A percentile compares a stretch with the other conserved stretches of the same genome.
phyloP scores from a whole-genome alignment of 1,140 invertebrate species.

The Goniozus legneri region DNA sequence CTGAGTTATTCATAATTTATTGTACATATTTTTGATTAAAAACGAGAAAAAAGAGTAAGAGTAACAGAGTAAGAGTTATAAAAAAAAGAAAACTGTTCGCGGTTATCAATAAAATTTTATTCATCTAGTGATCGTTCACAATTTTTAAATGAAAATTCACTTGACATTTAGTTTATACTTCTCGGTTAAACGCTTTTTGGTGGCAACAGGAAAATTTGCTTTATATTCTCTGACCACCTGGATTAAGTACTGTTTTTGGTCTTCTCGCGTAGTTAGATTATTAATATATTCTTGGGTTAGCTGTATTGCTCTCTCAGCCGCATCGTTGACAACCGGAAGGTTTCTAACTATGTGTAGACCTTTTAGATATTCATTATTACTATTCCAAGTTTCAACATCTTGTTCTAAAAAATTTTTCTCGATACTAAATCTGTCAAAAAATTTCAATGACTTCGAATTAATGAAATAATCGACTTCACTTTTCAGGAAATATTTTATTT shows the following conservation, averaged over 20 bases:
- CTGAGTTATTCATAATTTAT: too few species aligned
- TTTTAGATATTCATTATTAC: neutral
- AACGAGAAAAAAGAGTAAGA: too few species aligned
- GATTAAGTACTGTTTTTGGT: neutral
- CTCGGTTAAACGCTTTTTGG: too few species aligned
- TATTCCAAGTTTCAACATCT: neutral
- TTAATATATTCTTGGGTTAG: neutral
- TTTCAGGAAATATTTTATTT: neutral
- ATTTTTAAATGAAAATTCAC: too few species aligned
- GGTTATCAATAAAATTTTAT: neutral
- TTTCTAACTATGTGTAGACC: neutral
- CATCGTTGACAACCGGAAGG: neutral
- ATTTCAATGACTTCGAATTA: neutral
- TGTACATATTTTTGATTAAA: too few species aligned
- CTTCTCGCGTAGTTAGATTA: neutral
- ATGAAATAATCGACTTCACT: neutral
- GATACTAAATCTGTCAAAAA: neutral
- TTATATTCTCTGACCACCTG: neutral
- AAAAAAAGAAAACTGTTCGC: too few species aligned
- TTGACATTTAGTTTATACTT: too few species aligned
- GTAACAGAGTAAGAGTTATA: too few species aligned
- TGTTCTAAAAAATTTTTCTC: neutral
- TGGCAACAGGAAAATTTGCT: neutral
- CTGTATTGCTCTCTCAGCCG: neutral
- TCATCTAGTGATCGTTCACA: neutral